Percentiles rank a stretch among this genome's conserved stretches.
phyloP scores from a whole-genome alignment of 2,797 vertebrate genomes.

The Pseudopleuronectes americanus region DNA sequence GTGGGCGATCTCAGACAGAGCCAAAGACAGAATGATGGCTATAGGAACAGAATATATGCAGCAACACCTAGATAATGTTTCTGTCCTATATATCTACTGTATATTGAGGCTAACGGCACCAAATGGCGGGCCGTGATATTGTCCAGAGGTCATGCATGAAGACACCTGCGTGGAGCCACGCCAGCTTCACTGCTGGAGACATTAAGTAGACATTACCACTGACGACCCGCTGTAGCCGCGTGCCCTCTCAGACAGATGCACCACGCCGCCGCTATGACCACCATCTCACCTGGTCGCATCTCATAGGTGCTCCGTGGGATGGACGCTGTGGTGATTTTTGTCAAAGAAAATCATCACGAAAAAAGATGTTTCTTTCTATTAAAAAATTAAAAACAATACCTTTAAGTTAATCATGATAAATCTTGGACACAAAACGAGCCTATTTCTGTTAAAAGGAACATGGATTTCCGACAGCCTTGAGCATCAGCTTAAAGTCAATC shows the following conservation, averaged over 20 bases:
- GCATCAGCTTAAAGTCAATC: slow-evolving; percentile 9
- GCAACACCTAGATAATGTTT: background rate
- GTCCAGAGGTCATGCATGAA: slow-evolving; percentile 36
- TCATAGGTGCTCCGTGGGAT: slow-evolving; percentile 10
- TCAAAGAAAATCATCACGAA: background rate
- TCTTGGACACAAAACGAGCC: background rate
- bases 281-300: slow-evolving; percentile 6
- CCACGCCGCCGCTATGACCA: background rate
- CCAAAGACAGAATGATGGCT: slow-evolving; percentile 16
- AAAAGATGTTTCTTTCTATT: background rate
- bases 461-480: background rate
- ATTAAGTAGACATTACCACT: slow-evolving; percentile 64
- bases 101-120: background rate
- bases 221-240: slow-evolving; percentile 55
- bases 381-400: background rate
- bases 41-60: slow-evolving; percentile 6
- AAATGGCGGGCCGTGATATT: slow-evolving; percentile 10
- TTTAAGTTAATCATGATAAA: background rate
- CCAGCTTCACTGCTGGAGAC: slow-evolving; percentile 43
- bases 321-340: background rate
- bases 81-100: slow-evolving; percentile 3
- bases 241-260: slow-evolving; percentile 28
- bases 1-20: too few species aligned
- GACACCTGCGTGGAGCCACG: slow-evolving; percentile 36
- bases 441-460: background rate